These are phyloP conservation scores for silkworm (Bombyx mori) DNA, from an alignment of 1,140 invertebrate genomes.

Conservation along the genomic window ASM3026992v2 NC_085119.1:2456001-2456500, in stretches of 20 bases:
- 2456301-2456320: constrained; percentile 71
- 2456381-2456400: no score
- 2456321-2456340: constrained; percentile 5
- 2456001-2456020: no score
- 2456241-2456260: constrained; percentile 78
- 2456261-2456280: constrained; percentile 35
- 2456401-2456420: no score
- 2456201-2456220: constrained; percentile 92
- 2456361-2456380: no score
- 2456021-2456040: no score
- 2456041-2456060: no score
- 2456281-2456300: constrained; percentile 45
- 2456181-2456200: constrained; percentile 89
- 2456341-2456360: constrained; percentile 1
- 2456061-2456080: no score
- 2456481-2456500: no score
- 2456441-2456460: not conserved
- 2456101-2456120: no score
- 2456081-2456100: no score
- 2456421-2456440: not conserved
- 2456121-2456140: not conserved
- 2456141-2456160: constrained; percentile 29
- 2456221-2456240: constrained; percentile 99
- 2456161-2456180: constrained; percentile 96
- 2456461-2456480: no score